Base-by-base conservation (phyloP, 2,797 vertebrate genomes). In the Peromyscus nudipes region DNA sequence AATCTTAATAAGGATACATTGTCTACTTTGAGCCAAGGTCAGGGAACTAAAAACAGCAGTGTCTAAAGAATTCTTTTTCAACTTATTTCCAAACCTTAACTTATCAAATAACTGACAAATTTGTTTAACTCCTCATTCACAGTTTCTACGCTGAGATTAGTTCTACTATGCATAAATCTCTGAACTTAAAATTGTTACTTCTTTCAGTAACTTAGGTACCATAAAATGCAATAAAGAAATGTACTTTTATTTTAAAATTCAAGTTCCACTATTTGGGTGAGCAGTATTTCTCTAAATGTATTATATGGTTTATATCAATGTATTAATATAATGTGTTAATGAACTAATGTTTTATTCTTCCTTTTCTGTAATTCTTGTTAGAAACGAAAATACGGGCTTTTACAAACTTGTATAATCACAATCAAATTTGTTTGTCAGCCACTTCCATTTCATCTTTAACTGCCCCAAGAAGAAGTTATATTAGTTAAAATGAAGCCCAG, bases 191-290 rank as follows among this genome's bases (percentile, higher is more conserved):
- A 92, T 14, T 52, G 31, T 21, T 43, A 84, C 29, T 71, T 89
- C n/a, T 69, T 91, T 55, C 88, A 87, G 27, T 49, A 95, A 95
- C 82, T 84, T 67, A 93, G 37, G 76, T 71, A 67, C 71, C 95
- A 96, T 92, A 96, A 73, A 96, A 84, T 92, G 55, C 13, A 96
- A 76, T 80, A n/a, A 91, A 94, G 79, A 95, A 96, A 91, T 43
- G 34, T 0, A 60, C 52, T 85, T 95, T 71, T 96, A 93, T 49
- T 69, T 91, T 89, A 40, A 94, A 95, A 91, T 92, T 88, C 57
- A 94, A 91, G 67, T 94, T 62, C 43, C 55, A 79, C n/a, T 82
- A 14, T 88, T 95, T 86, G n/a, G 31, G 16, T 90, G 12, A 19
- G 14, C 71, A 81, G 12, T 79, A 96, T 43, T 93, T 69, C 43